Evolutionary conservation across 1,140 invertebrate species (phyloP).

Genomic region (Leptinotarsa defecta): DNA sequence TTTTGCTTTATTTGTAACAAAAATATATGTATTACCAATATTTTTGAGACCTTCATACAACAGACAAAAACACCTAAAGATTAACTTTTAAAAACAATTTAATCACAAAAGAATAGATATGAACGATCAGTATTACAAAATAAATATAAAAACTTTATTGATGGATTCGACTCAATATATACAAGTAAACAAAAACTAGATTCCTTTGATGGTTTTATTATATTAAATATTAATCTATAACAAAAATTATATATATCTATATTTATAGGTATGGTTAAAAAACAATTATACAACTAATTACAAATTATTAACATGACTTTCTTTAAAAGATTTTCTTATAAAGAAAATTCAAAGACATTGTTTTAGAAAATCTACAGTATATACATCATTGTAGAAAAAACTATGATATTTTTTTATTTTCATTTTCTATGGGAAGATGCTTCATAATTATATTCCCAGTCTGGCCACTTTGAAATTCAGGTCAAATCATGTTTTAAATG

Average conservation of each 20-base stretch:
- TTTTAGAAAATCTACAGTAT: slow-evolving; percentile 53
- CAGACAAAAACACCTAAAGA: slow-evolving; percentile 23
- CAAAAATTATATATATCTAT: slow-evolving; percentile 56
- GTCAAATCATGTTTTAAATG: too few species aligned
- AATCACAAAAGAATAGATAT: slow-evolving; percentile 47
- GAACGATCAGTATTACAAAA: slow-evolving; percentile 48
- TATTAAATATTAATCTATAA: slow-evolving; percentile 57
- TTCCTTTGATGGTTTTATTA: slow-evolving; percentile 48
- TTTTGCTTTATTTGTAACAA: not conserved
- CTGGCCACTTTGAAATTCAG: not conserved
- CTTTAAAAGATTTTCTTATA: slow-evolving; percentile 54
- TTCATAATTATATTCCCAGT: slow-evolving; percentile 15
- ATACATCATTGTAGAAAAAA: slow-evolving; percentile 46
- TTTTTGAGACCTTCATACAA: not conserved
- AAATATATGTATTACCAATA: too few species aligned
- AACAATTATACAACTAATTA: slow-evolving; percentile 56
- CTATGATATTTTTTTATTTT: slow-evolving; percentile 42
- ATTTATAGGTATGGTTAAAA: slow-evolving; percentile 50
- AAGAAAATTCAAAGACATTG: slow-evolving; percentile 48
- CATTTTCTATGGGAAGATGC: slow-evolving; percentile 30
- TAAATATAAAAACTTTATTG: slow-evolving; percentile 44
- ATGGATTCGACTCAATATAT: slow-evolving; percentile 37
- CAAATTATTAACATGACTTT: slow-evolving; percentile 50
- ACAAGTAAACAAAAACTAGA: slow-evolving; percentile 47
- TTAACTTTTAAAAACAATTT: slow-evolving; percentile 46